Percentiles rank a stretch among this genome's conserved stretches.
phyloP scores from a whole-genome alignment of 2,113 vertebrate genomes.

The Phyllostomus discolor region DNA sequence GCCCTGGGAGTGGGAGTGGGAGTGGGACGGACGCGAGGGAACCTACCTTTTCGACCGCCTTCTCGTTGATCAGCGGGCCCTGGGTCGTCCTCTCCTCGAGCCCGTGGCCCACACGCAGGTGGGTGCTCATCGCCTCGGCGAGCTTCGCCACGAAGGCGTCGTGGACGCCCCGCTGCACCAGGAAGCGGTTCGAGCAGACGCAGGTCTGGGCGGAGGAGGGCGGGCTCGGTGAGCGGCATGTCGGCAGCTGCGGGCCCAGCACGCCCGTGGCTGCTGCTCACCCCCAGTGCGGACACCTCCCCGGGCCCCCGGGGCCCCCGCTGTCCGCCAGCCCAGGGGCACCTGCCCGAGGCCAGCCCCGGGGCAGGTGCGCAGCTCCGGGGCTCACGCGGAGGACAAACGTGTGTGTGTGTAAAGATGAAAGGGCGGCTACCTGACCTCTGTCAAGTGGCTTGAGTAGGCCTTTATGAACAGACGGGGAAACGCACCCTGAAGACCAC shows the following conservation, averaged over 20 bases:
- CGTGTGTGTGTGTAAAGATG: background rate
- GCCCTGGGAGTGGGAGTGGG: background rate
- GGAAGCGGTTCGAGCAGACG: conserved; percentile 94
- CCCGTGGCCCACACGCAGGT: conserved; percentile 89
- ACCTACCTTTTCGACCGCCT: conserved; percentile 93
- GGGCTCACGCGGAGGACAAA: background rate
- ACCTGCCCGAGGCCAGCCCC: background rate
- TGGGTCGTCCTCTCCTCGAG: conserved; percentile 91
- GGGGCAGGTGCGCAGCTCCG: no score
- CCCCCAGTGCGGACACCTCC: background rate
- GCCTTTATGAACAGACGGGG: background rate
- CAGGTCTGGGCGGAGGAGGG: conserved; percentile 85
- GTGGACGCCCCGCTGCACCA: conserved; percentile 92
- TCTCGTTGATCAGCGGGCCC: conserved; percentile 93
- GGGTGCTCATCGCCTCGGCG: conserved; percentile 84
- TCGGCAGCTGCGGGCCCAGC: background rate
- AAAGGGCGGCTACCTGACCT: background rate
- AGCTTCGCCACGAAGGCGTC: conserved; percentile 89
- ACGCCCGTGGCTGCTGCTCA: accelerated
- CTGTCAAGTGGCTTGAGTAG: background rate
- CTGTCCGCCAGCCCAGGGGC: background rate
- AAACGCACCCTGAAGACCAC: background rate
- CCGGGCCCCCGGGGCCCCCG: background rate
- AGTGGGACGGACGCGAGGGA: background rate
- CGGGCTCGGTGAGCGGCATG: background rate